Evolutionary conservation across 2,888 invertebrate genomes (phyloP).

Genomic region (Platycheirus albimanus): DNA sequence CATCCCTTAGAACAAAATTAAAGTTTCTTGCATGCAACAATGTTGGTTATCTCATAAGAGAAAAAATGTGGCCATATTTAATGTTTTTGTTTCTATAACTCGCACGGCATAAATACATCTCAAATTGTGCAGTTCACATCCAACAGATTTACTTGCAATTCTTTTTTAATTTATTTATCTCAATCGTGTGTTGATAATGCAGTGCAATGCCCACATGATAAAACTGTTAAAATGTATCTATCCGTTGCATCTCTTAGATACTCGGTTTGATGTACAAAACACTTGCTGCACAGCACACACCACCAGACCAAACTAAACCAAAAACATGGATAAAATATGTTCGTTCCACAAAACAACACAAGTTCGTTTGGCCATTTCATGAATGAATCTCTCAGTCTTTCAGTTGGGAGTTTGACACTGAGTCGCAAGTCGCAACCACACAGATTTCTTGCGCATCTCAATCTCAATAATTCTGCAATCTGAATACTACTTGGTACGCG

Average conservation of each 20-base stretch:
- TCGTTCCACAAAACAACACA: conserved; percentile 27
- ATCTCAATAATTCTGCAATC: conserved; percentile 4
- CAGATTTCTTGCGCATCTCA: conserved; percentile 41
- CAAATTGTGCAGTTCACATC: not conserved
- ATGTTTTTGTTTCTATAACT: too few species aligned
- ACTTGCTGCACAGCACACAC: not conserved
- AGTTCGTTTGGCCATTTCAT: conserved; percentile 46
- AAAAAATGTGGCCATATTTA: too few species aligned
- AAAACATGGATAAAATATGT: conserved; percentile 22
- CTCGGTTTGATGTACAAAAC: too few species aligned
- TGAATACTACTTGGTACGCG: too few species aligned
- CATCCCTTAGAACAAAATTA: too few species aligned
- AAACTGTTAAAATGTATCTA: too few species aligned
- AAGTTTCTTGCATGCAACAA: too few species aligned
- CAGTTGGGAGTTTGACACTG: conserved; percentile 64
- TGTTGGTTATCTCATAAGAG: too few species aligned
- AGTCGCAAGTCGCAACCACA: conserved; percentile 32
- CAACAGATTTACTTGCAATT: not conserved
- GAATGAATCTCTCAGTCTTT: conserved; percentile 70
- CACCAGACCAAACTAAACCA: not conserved
- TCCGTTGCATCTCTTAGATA: not conserved
- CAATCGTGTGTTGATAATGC: conserved; percentile 3
- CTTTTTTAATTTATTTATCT: not conserved
- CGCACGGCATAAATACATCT: too few species aligned
- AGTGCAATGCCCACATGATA: not conserved